Conservation (phyloP, 2,113 vertebrate genomes). For the Noturus placidus region DNA sequence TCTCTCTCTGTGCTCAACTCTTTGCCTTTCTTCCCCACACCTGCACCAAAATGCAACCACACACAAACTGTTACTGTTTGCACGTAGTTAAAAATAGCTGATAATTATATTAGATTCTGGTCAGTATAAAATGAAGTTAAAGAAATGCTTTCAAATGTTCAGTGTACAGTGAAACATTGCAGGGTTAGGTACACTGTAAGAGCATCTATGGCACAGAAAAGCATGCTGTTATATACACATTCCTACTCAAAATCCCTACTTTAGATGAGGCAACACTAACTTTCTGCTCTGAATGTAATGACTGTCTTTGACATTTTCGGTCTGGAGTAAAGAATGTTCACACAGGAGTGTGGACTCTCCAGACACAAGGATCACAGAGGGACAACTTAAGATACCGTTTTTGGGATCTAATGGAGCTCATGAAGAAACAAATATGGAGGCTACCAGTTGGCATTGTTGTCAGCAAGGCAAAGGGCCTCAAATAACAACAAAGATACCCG, state of each 20-base stretch:
- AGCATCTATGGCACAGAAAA: not conserved
- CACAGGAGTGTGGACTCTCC: not conserved
- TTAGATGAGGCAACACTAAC: not conserved
- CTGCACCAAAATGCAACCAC: constrained; percentile 49
- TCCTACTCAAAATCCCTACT: not conserved
- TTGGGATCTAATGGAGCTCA: not conserved
- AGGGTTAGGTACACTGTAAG: not conserved
- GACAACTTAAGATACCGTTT: not conserved
- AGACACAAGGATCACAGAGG: not conserved
- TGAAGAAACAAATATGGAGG: not conserved
- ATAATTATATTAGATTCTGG: not conserved
- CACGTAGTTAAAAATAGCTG: not conserved
- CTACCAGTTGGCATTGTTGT: not conserved
- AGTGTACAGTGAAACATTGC: not conserved
- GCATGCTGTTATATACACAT: not conserved
- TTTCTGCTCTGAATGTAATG: not conserved
- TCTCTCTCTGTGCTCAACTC: constrained; percentile 87
- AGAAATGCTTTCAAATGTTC: not conserved
- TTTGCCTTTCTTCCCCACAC: constrained; percentile 89
- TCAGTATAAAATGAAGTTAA: not conserved
- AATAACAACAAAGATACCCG: constrained; percentile 26
- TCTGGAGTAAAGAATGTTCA: constrained; percentile 6
- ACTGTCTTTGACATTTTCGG: not conserved
- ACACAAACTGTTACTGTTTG: constrained; percentile 17
- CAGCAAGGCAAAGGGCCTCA: constrained; percentile 2